Evolutionary conservation across 2,797 vertebrate genomes (phyloP).

Genomic region (Enteromius thamalakanensis): DNA sequence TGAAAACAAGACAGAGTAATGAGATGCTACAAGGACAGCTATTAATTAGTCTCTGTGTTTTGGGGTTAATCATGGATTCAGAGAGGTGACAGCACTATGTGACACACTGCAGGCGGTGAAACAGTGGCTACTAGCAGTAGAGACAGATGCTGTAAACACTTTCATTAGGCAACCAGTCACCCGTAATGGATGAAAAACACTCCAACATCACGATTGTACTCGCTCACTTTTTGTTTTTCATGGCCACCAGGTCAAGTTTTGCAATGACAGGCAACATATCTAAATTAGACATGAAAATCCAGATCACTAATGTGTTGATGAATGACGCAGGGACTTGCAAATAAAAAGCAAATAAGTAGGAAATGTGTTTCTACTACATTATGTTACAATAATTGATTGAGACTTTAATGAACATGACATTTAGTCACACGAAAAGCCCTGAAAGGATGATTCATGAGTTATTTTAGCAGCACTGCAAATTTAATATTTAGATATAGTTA

Average conservation of each 20-base stretch:
- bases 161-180: slow-evolving; percentile 73
- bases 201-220: slow-evolving; percentile 74
- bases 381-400: not conserved
- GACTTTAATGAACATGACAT: not conserved
- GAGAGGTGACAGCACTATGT: slow-evolving; percentile 6
- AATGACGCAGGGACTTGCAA: slow-evolving; percentile 64
- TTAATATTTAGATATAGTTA: not conserved
- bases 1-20: not conserved
- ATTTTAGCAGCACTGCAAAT: not conserved
- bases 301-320: slow-evolving; percentile 65
- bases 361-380: not conserved
- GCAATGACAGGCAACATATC: slow-evolving; percentile 67
- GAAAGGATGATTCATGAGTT: not conserved
- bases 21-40: slow-evolving; percentile 22
- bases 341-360: not conserved
- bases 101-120: slow-evolving; percentile 9
- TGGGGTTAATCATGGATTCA: slow-evolving; percentile 27
- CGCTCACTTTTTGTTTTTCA: slow-evolving; percentile 65
- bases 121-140: slow-evolving; percentile 35
- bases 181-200: slow-evolving; percentile 77
- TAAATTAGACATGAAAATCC: slow-evolving; percentile 68
- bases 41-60: slow-evolving; percentile 25
- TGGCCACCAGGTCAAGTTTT: slow-evolving; percentile 40
- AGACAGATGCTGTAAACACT: slow-evolving; percentile 76
- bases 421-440: not conserved